Evolutionary conservation across 2,888 invertebrate species (phyloP).

Genomic region (Cephus nigrinus): DNA sequence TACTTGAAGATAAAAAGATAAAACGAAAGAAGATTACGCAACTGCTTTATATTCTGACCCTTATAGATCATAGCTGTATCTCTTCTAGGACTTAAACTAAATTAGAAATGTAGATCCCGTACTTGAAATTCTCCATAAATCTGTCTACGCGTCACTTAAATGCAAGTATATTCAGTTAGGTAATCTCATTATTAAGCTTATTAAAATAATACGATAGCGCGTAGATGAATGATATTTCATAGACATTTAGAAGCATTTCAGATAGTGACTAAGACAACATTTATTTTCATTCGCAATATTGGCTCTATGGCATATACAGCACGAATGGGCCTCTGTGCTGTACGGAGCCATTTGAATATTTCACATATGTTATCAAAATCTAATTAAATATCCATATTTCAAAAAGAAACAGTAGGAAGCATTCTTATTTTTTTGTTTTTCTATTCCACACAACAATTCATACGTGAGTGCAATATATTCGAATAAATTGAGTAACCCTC

Average conservation of each 20-base stretch:
- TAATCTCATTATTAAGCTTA: neutral
- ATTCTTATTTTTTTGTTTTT: neutral
- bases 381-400: neutral
- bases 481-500: neutral
- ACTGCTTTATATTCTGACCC: neutral
- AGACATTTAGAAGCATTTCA: neutral
- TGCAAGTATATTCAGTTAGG: neutral
- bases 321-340: neutral
- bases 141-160: neutral
- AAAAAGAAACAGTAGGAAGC: neutral
- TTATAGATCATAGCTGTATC: neutral
- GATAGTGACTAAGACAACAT: neutral
- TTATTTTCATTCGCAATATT: neutral
- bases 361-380: neutral
- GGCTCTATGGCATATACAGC: neutral
- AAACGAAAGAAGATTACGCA: neutral
- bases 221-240: neutral
- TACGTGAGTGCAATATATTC: neutral
- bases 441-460: neutral
- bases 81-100: neutral
- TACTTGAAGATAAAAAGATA: neutral
- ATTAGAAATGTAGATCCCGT: slow-evolving; percentile 10
- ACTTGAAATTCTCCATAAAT: slow-evolving; percentile 4
- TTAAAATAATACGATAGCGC: neutral
- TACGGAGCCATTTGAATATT: neutral